phyloP scores from a whole-genome alignment of 1,140 invertebrate species.

The Zophobas morio region DNA sequence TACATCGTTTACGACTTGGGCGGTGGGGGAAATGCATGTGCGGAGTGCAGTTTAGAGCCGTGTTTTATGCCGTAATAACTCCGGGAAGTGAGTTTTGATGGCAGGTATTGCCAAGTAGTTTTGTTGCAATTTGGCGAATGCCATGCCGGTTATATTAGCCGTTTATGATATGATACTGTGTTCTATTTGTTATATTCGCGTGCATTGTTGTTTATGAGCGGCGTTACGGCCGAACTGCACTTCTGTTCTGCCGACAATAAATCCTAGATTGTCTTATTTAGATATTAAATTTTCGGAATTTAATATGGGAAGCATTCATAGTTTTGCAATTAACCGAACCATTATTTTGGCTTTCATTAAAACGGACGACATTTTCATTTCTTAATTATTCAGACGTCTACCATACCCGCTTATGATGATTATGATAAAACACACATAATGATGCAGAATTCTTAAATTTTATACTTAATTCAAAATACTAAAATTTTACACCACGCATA shows the following conservation, averaged over 20 bases:
- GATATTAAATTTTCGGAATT: slow-evolving; percentile 60
- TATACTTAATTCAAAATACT: no score
- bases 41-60: slow-evolving; percentile 66
- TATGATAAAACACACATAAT: no score
- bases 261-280: slow-evolving; percentile 59
- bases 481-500: no score
- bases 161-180: slow-evolving; percentile 59
- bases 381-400: neutral
- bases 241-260: slow-evolving; percentile 48
- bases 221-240: slow-evolving; percentile 41
- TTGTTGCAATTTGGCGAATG: slow-evolving; percentile 62
- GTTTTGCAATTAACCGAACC: neutral
- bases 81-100: slow-evolving; percentile 66
- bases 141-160: slow-evolving; percentile 60
- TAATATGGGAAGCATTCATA: slow-evolving; percentile 45
- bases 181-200: slow-evolving; percentile 59
- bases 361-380: neutral
- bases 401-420: no score
- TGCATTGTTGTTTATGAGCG: slow-evolving; percentile 58
- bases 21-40: slow-evolving; percentile 66
- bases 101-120: slow-evolving; percentile 61
- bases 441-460: no score
- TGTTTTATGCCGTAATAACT: slow-evolving; percentile 66
- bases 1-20: slow-evolving; percentile 65
- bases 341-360: slow-evolving; percentile 5